Evolutionary conservation across 1,140 invertebrate genomes (phyloP), one percentile per base, ranked within the genome.

Genomic region (Bombus sibiricus): DNA sequence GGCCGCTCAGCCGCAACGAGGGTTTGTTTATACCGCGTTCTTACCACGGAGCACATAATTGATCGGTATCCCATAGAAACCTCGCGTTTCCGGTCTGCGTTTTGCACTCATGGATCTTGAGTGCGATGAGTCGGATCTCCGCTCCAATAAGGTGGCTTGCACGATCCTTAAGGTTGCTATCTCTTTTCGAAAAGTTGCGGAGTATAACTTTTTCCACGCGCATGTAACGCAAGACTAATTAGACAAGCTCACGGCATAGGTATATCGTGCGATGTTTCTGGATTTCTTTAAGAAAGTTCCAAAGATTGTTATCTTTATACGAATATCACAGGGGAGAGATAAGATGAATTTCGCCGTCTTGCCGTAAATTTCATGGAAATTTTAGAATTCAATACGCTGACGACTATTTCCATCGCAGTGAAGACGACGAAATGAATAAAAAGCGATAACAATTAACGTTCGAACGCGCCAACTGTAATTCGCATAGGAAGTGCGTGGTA

Each of bases 1-100:
- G 81, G 79, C 78, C 66, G 57, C 41, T 12, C 28, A 59, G 78
- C 78, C 84, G 43, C 79, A 85, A 80, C 32, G 57, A 66, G 78
- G 83, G 68, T 85, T 73, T 74, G 77, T 85, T 85, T 81, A 81
- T 53, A 81, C 83, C 77, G 83, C 53, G 76, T 73, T 73, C 77
- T 43, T 43, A 53, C 53, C 57, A 73, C 77, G 57, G 78, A 37
- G 28, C 32, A 39, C 59, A 41, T 73, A 73, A 85, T 85, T 81
- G 83, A 85, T 85, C 69, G 83, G 64, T 69, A 57, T 39, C 53
- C 66, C 39, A 13, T 43, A 47, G 47, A 43, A 37, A 57, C 12
- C 57, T 34, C 37, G 47, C 32, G 37, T 59, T 41, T 69, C 39
- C 37, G 37, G 37, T 41, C 39, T 34, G 9, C 41, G 6, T 43